Conservation (phyloP, 2,113 vertebrate species). For the Chamaetylas fuelleborni region DNA sequence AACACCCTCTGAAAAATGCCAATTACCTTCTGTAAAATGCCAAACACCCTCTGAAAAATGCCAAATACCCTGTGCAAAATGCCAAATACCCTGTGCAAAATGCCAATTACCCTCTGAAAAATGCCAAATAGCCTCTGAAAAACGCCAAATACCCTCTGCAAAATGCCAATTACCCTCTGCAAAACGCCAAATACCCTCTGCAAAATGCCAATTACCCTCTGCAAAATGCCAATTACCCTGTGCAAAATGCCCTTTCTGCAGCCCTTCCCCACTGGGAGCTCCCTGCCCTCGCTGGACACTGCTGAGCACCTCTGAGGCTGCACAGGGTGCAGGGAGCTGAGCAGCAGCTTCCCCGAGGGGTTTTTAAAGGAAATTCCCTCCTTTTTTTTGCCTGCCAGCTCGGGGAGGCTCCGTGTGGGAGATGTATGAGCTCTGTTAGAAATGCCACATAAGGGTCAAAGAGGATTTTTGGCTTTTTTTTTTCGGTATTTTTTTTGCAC, state of each 20-base stretch:
- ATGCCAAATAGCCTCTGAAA: too few relatives aligned
- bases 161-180: too few relatives aligned
- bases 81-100: too few relatives aligned
- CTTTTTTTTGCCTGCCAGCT: not conserved
- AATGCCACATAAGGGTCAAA: accelerated
- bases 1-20: too few relatives aligned
- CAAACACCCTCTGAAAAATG: too few relatives aligned
- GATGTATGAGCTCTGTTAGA: not conserved
- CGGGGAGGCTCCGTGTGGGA: not conserved
- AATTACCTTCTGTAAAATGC: too few relatives aligned
- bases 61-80: too few relatives aligned
- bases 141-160: too few relatives aligned
- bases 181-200: too few relatives aligned
- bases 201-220: too few relatives aligned
- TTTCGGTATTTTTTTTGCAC: not conserved
- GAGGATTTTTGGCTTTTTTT: not conserved
- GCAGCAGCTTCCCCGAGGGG: too few relatives aligned
- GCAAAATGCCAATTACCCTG: accelerated
- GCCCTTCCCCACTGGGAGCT: accelerated
- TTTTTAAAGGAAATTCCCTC: not conserved
- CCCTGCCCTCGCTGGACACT: not conserved
- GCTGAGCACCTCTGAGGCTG: accelerated
- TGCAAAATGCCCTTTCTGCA: accelerated
- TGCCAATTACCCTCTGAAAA: too few relatives aligned
- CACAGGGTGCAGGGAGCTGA: accelerated